Evolutionary conservation across 2,113 vertebrate genomes (phyloP).

Genomic region (Microcebus jonahi): DNA sequence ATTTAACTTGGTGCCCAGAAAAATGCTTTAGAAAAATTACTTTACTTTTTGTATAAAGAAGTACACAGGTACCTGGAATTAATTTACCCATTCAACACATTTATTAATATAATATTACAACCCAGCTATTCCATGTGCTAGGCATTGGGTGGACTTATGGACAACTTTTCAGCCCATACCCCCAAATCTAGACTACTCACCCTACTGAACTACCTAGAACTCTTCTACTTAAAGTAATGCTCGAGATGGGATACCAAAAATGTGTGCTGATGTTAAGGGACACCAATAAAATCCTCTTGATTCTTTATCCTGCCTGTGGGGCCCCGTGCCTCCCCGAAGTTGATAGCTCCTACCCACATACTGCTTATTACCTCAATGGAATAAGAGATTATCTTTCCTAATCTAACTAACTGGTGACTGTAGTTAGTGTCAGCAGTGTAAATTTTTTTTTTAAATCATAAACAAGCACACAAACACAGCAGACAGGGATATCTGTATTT

Average conservation of each 20-base stretch:
- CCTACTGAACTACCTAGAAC: background rate
- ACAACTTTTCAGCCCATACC: background rate
- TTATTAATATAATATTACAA: background rate
- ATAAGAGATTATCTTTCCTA: background rate
- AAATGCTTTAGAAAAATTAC: background rate
- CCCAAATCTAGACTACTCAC: background rate
- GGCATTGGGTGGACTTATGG: background rate
- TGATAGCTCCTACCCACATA: background rate
- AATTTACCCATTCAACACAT: background rate
- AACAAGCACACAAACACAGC: background rate
- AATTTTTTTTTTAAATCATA: background rate
- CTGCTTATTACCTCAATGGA: background rate
- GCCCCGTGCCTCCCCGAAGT: too few species aligned
- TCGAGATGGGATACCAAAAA: background rate
- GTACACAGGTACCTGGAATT: background rate
- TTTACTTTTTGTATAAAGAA: background rate
- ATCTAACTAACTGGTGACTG: background rate
- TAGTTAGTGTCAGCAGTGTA: background rate
- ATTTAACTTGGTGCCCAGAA: slow-evolving; percentile 2
- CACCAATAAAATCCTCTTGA: background rate
- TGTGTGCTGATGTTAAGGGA: background rate
- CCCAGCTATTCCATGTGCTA: background rate
- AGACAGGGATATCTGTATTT: background rate
- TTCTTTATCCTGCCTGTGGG: background rate
- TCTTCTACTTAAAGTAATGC: background rate